Evolutionary conservation across 2,113 vertebrate genomes (phyloP), one percentile per base, ranked within the genome.

Genomic region (Colaptes auratus): DNA sequence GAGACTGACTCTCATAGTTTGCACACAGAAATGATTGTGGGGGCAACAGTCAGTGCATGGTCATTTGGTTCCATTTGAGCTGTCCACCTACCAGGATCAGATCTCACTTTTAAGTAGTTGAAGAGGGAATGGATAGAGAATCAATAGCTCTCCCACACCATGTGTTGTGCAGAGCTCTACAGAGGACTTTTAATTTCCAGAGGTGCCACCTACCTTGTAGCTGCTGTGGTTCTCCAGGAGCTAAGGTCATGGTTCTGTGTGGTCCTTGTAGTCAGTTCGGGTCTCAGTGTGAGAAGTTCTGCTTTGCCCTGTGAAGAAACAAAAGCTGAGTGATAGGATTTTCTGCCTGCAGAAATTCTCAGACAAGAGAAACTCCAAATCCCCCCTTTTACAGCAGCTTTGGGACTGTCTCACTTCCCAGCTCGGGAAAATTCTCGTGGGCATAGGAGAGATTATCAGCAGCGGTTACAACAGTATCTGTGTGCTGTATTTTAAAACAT

Each of bases 401-500:
- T 64, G 55, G 50, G 36, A 59, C 46, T 65, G 59, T 18, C 59
- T 79, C 39, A 52, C 16, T 70, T 60, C 20, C 9, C 74, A 91
- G 31, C 39, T 56, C 65, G 25, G 48, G 23, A 60, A 88, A 88
- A 25, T 17, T 44, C 76, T 83, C 67, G 12, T 6, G 83, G 82
- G 65, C 79, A n/a, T 42, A 9, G 48, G 50, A 71, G 64, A 84
- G 71, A 64, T 86, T 80, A 77, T 89, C 64, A 67, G 36, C 2
- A 53, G 60, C 23, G 81, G 65, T 88, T 92, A 74, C 27, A 88
- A 55, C 39, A 74, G 61, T 86, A 75, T 87, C 61, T 89, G 18
- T 56, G 31, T n/a, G 20, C 77, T 77, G 19, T 76, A 36, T 81
- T 91, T 91, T 91, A 64, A 88, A 93, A 36, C 25, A 67, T 73